Conservation (phyloP, 2,888 invertebrate species). For the Conistra vaccinii region DNA sequence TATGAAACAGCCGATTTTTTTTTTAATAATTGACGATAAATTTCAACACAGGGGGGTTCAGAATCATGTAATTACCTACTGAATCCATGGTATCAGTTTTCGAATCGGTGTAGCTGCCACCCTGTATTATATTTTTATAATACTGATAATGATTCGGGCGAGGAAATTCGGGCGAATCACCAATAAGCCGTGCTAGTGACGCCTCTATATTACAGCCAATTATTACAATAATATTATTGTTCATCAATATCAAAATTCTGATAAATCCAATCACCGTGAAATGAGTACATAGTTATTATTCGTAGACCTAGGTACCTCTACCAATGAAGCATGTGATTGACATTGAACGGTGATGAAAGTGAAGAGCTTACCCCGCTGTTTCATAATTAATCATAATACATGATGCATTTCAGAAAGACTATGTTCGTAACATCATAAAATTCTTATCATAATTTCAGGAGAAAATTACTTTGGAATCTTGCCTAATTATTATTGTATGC, state of each 20-base stretch:
- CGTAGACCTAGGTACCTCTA: too few relatives aligned
- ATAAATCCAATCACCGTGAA: neutral
- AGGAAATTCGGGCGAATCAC: too few relatives aligned
- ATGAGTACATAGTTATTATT: too few relatives aligned
- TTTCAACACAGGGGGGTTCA: too few relatives aligned
- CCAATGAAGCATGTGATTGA: constrained; percentile 7
- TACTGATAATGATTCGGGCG: too few relatives aligned
- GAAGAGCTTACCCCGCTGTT: neutral
- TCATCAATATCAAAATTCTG: neutral
- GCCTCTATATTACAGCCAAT: neutral
- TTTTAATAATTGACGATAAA: too few relatives aligned
- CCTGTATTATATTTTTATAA: too few relatives aligned
- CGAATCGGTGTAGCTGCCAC: too few relatives aligned
- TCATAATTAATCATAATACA: neutral
- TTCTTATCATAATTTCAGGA: neutral
- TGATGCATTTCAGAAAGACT: neutral
- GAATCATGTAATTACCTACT: too few relatives aligned
- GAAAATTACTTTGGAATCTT: neutral
- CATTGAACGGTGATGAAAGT: neutral
- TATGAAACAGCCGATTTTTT: too few relatives aligned
- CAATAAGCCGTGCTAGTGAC: too few relatives aligned
- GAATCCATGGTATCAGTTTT: too few relatives aligned
- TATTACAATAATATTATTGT: neutral
- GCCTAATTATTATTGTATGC: neutral
- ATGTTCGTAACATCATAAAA: neutral